Base-by-base conservation (phyloP, 2,797 vertebrate species). In the Onychomys arenicola region DNA sequence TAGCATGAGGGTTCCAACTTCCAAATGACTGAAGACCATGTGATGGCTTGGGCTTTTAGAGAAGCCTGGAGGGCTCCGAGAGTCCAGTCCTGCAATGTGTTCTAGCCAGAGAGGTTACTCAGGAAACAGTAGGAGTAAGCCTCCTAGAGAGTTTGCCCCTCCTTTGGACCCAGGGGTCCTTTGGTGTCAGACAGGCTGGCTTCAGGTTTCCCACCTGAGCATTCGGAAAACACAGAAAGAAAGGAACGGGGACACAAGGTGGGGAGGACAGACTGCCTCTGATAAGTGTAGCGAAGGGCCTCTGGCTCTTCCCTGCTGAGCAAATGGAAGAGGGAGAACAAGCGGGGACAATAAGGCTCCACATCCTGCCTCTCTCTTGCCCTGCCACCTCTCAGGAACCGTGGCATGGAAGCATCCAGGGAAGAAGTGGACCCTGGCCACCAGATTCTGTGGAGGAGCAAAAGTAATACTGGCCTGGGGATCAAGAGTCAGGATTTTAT, bases 1-100 rank as follows among this genome's bases (percentile, higher is more conserved):
- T 61, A 92, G 93, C 92, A 76, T 55, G 73, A 77, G 83, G 85
- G 87, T 82, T 88, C 93, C 0, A 27, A 95, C 77, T 95, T 97
- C 83, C 77, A 97, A 92, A 91, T 91, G 90, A 81, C 93, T 92
- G 88, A 85, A 93, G 67, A 43, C 71, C 87, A 40, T 0, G 12
- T 92, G 94, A 96, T 5, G 10, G 69, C 80, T n/a, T 46, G 78
- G 32, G 81, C 61, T 88, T n/a, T 77, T 52, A 75, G 77, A 89
- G 71, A 89, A 92, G 88, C 16, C 57, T 9, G 21, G 87, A 86
- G 69, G 46, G 49, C 25, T 4, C 7, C 37, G n/a, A 87, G 23
- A 88, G 73, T 69, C 32, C 46, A 61, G 82, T 49, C 14, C 0
- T 65, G 34, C 46, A 23, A 16, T 21, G 14, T 71, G 77, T 73